These are phyloP conservation scores for Leguminivora glycinivorella DNA, from an alignment of 1,140 invertebrate genomes.

Conservation along the genomic window DNA sequence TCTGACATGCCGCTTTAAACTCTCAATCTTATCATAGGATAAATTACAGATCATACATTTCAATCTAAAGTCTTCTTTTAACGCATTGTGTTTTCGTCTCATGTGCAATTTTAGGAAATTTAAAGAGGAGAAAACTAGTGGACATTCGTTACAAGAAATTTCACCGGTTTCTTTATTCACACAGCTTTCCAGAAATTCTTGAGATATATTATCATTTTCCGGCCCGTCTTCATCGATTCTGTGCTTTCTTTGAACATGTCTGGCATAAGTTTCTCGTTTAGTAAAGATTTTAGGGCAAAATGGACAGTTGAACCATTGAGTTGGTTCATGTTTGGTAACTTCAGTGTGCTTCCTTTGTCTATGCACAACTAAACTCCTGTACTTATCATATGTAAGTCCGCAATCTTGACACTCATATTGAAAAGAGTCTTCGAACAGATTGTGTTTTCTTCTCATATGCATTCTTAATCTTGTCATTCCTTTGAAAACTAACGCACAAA, in stretches of 20 bases:
- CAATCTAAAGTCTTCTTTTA: slow-evolving; percentile 62
- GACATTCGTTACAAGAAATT: slow-evolving; percentile 63
- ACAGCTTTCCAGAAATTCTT: slow-evolving; percentile 40
- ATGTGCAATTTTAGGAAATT: slow-evolving; percentile 67
- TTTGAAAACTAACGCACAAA: slow-evolving; percentile 70
- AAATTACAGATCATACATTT: slow-evolving; percentile 70
- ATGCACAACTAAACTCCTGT: slow-evolving; percentile 67
- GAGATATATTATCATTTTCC: slow-evolving; percentile 32
- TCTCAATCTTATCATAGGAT: slow-evolving; percentile 70
- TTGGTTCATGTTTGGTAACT: slow-evolving; percentile 42
- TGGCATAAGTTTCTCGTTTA: slow-evolving; percentile 64
- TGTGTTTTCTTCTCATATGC: slow-evolving; percentile 71
- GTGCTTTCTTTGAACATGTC: slow-evolving; percentile 71
- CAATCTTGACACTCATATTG: slow-evolving; percentile 62
- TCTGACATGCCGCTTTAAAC: slow-evolving; percentile 64
- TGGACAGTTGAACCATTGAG: slow-evolving; percentile 63
- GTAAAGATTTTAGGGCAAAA: slow-evolving; percentile 68
- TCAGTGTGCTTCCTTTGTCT: slow-evolving; percentile 60
- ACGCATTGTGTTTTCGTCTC: slow-evolving; percentile 69
- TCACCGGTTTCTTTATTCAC: slow-evolving; percentile 60
- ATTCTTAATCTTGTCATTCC: slow-evolving; percentile 62
- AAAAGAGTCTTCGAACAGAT: slow-evolving; percentile 62
- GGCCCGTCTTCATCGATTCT: slow-evolving; percentile 51
- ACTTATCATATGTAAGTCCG: slow-evolving; percentile 67
- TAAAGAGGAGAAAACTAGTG: slow-evolving; percentile 62